Percentiles rank a stretch among this genome's conserved stretches.
These are phyloP conservation scores for Ammodytes dubius DNA, from an alignment of 2,113 vertebrate species.

Conservation along the genomic window DNA sequence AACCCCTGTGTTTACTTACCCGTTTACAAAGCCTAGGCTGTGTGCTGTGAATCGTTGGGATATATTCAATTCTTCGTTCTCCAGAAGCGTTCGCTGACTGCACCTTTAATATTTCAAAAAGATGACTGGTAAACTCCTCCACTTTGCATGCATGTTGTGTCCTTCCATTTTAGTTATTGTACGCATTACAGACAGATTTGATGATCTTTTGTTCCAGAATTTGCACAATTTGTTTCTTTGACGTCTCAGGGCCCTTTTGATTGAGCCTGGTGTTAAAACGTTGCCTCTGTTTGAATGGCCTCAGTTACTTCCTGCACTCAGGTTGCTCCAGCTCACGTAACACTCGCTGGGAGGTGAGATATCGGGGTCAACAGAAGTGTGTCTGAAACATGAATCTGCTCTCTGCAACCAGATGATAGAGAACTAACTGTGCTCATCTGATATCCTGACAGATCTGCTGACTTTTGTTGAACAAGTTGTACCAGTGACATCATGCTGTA, in stretches of 20 bases:
- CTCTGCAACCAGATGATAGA: neutral
- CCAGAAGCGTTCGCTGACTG: no score
- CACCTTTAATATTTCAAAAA: no score
- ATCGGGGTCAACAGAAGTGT: slow-evolving; percentile 16
- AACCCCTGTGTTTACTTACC: no score
- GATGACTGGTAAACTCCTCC: no score
- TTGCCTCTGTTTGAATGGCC: neutral
- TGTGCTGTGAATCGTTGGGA: no score
- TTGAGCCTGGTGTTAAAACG: neutral
- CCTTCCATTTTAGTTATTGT: no score
- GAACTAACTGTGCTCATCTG: no score
- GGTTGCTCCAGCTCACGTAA: slow-evolving; percentile 5
- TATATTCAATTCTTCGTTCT: no score
- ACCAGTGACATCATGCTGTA: neutral
- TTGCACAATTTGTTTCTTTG: neutral
- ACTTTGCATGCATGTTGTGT: no score
- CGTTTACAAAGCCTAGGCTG: no score
- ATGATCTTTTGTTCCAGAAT: no score
- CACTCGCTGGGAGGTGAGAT: neutral
- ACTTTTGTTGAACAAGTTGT: neutral
- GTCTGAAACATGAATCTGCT: slow-evolving; percentile 12
- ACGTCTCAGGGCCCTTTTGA: neutral
- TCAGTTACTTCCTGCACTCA: slow-evolving; percentile 40
- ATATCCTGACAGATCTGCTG: neutral
- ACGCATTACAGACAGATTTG: no score